Evolutionary conservation across 2,797 vertebrate species (phyloP).

Genomic region (Chaetophractus vellerosus): DNA sequence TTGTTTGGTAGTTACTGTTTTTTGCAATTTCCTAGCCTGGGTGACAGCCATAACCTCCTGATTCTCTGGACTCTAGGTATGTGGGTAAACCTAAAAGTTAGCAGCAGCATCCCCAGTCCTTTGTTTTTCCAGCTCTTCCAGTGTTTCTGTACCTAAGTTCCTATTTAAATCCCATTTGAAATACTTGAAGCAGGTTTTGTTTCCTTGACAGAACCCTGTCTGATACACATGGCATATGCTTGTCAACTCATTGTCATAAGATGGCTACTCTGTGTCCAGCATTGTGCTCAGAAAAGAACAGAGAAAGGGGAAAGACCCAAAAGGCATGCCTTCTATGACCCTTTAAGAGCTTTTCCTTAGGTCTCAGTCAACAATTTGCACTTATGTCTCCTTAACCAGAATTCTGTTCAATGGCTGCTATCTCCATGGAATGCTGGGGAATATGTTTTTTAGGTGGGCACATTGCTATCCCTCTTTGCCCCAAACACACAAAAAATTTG

Average conservation of each 20-base stretch:
- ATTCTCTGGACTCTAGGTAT: neutral
- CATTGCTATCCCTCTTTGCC: neutral
- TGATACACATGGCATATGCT: neutral
- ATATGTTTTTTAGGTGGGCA: neutral
- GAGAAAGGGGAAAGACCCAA: neutral
- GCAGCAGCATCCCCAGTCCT: neutral
- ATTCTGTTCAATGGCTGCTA: neutral
- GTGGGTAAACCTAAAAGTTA: neutral
- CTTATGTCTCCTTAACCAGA: neutral
- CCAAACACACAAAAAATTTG: neutral
- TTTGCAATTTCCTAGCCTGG: neutral
- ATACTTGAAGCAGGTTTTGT: neutral
- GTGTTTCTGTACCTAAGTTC: neutral
- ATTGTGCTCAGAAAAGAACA: neutral
- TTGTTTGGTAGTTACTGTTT: neutral
- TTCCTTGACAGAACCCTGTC: neutral
- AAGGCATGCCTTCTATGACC: neutral
- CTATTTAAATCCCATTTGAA: slow-evolving; percentile 2
- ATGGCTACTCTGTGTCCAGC: neutral
- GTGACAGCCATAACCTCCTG: neutral
- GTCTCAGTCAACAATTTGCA: neutral
- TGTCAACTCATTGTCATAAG: neutral
- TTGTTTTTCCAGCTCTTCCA: neutral
- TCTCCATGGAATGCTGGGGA: neutral
- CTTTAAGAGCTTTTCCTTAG: neutral